Percentiles rank a stretch among this genome's conserved stretches.
Conservation (phyloP, 1,140 invertebrate genomes). For the Ceratoteleas bidentatus region DNA sequence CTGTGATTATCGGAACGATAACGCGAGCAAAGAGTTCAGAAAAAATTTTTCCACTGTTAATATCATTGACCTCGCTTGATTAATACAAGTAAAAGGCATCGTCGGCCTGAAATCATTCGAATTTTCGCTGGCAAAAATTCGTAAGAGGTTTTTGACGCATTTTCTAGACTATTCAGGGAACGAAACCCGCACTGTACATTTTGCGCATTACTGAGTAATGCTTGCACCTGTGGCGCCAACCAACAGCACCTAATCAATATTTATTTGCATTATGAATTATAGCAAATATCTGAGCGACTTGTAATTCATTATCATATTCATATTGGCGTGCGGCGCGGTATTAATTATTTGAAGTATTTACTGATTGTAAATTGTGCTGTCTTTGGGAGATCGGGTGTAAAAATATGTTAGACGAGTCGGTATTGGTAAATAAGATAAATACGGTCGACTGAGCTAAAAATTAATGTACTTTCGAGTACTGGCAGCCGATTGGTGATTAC, state of each 20-base stretch:
- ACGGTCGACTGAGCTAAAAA: background rate
- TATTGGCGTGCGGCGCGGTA: background rate
- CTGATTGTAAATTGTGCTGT: background rate
- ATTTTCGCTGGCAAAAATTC: background rate
- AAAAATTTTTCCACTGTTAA: conserved; percentile 44
- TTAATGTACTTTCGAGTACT: too few relatives aligned
- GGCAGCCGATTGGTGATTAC: too few relatives aligned
- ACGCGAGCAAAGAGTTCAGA: conserved; percentile 17
- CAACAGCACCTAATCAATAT: background rate
- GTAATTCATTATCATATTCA: conserved; percentile 1
- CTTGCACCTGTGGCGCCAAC: background rate
- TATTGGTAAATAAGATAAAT: background rate
- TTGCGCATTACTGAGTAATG: background rate
- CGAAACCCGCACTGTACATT: too few relatives aligned
- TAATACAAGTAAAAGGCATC: background rate
- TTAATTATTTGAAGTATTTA: background rate
- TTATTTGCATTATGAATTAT: background rate
- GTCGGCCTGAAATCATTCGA: background rate
- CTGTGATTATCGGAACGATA: conserved; percentile 44
- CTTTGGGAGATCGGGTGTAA: background rate
- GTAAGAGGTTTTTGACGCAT: too few relatives aligned
- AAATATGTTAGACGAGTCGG: background rate
- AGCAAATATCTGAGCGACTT: background rate
- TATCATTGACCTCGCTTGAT: conserved; percentile 43
- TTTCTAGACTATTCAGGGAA: background rate